Percentiles rank a stretch among this genome's conserved stretches.
Conservation (phyloP, 1,140 invertebrate species). For the Sitophilus oryzae region DNA sequence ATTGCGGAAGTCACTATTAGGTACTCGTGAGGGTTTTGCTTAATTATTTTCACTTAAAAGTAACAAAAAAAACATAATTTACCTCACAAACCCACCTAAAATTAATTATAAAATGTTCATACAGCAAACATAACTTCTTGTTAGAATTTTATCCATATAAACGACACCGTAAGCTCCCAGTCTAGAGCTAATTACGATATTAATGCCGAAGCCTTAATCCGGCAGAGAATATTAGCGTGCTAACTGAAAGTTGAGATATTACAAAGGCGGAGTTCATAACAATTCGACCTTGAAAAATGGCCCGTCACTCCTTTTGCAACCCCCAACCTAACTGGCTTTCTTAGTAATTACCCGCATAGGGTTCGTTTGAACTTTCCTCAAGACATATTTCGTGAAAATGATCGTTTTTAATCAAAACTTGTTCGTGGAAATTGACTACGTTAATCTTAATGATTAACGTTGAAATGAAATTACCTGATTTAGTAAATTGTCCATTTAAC, state of each 20-base stretch:
- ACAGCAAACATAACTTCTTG: too few relatives aligned
- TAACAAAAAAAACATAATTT: too few relatives aligned
- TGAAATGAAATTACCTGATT: too few relatives aligned
- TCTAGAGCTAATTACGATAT: neutral
- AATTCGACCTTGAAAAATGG: neutral
- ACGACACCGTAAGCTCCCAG: neutral
- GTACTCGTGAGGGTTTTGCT: too few relatives aligned
- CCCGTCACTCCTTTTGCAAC: neutral
- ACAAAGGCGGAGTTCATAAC: neutral
- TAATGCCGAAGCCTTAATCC: neutral
- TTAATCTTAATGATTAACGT: too few relatives aligned
- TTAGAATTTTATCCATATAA: too few relatives aligned
- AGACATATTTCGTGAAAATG: neutral
- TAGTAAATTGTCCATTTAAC: too few relatives aligned
- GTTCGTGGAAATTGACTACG: too few relatives aligned
- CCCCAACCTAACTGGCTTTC: neutral
- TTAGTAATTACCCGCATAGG: neutral
- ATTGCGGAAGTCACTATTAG: too few relatives aligned
- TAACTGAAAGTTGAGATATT: neutral
- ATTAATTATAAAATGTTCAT: too few relatives aligned
- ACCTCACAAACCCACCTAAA: too few relatives aligned
- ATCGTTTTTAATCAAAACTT: neutral
- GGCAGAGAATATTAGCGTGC: neutral
- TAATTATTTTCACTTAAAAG: too few relatives aligned
- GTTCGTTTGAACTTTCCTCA: neutral